Conservation (phyloP, 2,797 vertebrate species). For the Sebastes matsubarae region DNA sequence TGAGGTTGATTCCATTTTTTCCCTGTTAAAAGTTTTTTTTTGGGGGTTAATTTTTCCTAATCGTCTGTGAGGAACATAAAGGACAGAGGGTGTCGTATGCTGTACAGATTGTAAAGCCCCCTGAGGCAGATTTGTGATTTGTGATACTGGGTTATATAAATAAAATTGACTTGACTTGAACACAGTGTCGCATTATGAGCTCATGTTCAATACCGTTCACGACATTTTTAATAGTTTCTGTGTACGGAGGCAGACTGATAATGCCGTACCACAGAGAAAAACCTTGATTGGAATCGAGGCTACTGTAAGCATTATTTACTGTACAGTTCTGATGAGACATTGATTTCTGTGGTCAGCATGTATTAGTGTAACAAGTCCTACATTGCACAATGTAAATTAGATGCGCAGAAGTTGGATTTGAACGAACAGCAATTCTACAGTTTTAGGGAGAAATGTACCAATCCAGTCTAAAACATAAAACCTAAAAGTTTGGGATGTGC, state of each 20-base stretch:
- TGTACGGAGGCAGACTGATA: conserved; percentile 45
- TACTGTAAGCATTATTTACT: conserved; percentile 75
- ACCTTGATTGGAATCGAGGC: conserved; percentile 49
- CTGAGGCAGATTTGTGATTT: neutral
- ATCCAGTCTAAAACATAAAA: conserved; percentile 18
- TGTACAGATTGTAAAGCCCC: neutral
- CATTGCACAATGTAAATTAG: conserved; percentile 76
- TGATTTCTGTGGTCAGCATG: conserved; percentile 78
- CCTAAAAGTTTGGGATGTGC: conserved; percentile 14
- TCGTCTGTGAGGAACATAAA: rapidly evolving
- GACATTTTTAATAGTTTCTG: conserved; percentile 42
- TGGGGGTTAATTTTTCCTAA: neutral
- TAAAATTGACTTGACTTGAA: neutral
- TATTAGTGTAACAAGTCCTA: conserved; percentile 68
- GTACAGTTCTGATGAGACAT: conserved; percentile 69
- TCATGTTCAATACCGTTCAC: conserved; percentile 38
- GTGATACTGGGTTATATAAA: neutral
- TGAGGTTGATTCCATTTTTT: neutral
- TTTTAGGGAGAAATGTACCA: conserved; percentile 24
- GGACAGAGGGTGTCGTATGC: neutral
- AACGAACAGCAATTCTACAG: conserved; percentile 61
- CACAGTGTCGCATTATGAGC: conserved; percentile 19
- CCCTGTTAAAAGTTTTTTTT: neutral
- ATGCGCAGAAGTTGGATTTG: conserved; percentile 42
- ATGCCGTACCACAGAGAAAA: conserved; percentile 48